Evolutionary conservation across 2,888 invertebrate genomes (phyloP).

Genomic region (Helobdella robusta): DNA sequence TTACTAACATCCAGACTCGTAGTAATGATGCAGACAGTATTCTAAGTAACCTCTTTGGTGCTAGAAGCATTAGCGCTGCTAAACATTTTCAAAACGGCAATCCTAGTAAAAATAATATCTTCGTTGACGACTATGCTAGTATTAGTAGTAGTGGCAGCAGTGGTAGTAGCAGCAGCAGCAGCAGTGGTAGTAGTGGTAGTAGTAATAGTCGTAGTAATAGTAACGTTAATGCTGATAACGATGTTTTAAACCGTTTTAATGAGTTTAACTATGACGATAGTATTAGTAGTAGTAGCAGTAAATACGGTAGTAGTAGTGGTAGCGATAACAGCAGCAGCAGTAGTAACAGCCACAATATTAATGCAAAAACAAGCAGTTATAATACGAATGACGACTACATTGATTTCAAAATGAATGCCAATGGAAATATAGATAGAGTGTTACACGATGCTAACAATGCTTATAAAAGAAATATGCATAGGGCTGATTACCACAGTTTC

Average conservation of each 20-base stretch:
- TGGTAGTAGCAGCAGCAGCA: not conserved
- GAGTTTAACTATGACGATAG: not conserved
- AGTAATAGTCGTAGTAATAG: not conserved
- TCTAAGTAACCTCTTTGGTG: not conserved
- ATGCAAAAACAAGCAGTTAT: too few relatives aligned
- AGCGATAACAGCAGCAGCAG: not conserved
- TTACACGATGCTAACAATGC: too few relatives aligned
- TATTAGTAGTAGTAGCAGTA: constrained; percentile 1
- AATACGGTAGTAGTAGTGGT: not conserved
- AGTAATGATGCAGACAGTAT: not conserved
- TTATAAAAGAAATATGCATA: too few relatives aligned
- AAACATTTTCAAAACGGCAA: not conserved
- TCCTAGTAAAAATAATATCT: not conserved
- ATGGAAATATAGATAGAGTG: too few relatives aligned
- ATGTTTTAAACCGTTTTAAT: not conserved
- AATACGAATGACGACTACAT: too few relatives aligned
- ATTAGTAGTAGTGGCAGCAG: not conserved
- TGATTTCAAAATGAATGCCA: too few relatives aligned
- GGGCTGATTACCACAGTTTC: too few relatives aligned
- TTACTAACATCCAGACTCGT: not conserved
- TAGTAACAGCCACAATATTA: not conserved
- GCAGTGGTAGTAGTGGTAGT: not conserved
- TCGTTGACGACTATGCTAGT: not conserved
- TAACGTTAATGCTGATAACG: not conserved
- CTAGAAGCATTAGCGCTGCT: not conserved